These are phyloP conservation scores for Clavelina lepadiformis DNA, from an alignment of 23 tunicate species.

Conservation along the genomic window DNA sequence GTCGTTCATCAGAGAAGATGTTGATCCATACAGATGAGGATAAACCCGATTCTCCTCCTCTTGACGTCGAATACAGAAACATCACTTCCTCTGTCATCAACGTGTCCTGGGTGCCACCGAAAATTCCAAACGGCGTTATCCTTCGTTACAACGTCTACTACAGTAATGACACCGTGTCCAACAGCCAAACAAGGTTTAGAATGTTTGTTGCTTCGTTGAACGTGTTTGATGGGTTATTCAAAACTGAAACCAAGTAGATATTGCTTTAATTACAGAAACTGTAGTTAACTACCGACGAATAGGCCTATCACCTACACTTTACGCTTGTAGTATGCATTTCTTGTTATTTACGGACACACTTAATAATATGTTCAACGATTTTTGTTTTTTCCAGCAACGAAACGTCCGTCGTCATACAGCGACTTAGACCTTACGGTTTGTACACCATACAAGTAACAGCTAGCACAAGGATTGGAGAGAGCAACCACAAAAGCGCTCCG, in stretches of 20 bases:
- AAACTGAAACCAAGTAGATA: too few relatives aligned
- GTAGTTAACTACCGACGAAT: too few relatives aligned
- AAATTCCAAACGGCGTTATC: conserved; percentile 43
- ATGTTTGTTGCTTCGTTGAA: too few relatives aligned
- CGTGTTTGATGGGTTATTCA: too few relatives aligned
- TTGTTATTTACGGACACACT: background rate
- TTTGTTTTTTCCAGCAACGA: conserved; percentile 31
- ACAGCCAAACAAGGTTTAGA: background rate
- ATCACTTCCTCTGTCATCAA: conserved; percentile 30
- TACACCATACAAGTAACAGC: conserved; percentile 36
- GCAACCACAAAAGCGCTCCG: conserved; percentile 11
- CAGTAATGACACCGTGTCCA: conserved; percentile 8
- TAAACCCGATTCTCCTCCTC: conserved; percentile 39
- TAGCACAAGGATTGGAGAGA: conserved; percentile 44
- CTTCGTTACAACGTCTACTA: conserved; percentile 34
- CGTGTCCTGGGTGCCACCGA: conserved; percentile 33
- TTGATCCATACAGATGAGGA: conserved; percentile 55
- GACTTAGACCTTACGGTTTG: conserved; percentile 30
- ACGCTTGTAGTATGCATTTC: too few relatives aligned
- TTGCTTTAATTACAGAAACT: too few relatives aligned
- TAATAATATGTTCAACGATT: background rate
- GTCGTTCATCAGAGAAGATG: conserved; percentile 21
- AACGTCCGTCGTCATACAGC: conserved; percentile 11
- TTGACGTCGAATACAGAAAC: conserved; percentile 29
- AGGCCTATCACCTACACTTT: too few relatives aligned